phyloP scores from a whole-genome alignment of 2,888 invertebrate species.

The Rhyacophila evoluta region DNA sequence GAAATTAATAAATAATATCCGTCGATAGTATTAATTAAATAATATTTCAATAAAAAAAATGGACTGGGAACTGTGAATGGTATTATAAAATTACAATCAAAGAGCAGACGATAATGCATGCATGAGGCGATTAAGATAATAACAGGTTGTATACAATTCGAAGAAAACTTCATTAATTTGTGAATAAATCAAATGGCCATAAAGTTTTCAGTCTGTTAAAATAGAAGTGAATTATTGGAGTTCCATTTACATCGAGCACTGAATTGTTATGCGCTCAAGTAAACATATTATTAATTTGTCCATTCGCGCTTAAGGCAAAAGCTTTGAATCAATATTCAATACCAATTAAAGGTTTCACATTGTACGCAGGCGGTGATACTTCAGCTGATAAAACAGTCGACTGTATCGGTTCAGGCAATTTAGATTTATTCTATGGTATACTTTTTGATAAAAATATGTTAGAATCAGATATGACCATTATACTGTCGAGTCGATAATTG shows the following conservation, averaged over 20 bases:
- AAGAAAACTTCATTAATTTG: neutral
- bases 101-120: neutral
- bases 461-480: too few species aligned
- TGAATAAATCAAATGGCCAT: neutral
- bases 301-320: conserved; percentile 3
- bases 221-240: conserved; percentile 5
- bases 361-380: neutral
- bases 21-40: too few species aligned
- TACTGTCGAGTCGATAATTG: too few species aligned
- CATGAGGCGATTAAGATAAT: neutral
- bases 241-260: neutral
- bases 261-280: neutral
- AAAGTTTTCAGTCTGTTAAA: neutral
- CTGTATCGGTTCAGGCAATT: too few species aligned
- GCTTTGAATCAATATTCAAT: conserved; percentile 22
- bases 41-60: too few species aligned
- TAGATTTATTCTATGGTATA: too few species aligned
- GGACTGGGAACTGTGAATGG: too few species aligned
- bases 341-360: conserved; percentile 14
- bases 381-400: neutral
- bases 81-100: neutral
- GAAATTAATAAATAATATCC: too few species aligned
- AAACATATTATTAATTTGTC: conserved; percentile 22
- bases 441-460: too few species aligned
- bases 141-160: neutral